Base-by-base conservation (phyloP, 2,113 vertebrate species). In the Cyprinodon tularosa region DNA sequence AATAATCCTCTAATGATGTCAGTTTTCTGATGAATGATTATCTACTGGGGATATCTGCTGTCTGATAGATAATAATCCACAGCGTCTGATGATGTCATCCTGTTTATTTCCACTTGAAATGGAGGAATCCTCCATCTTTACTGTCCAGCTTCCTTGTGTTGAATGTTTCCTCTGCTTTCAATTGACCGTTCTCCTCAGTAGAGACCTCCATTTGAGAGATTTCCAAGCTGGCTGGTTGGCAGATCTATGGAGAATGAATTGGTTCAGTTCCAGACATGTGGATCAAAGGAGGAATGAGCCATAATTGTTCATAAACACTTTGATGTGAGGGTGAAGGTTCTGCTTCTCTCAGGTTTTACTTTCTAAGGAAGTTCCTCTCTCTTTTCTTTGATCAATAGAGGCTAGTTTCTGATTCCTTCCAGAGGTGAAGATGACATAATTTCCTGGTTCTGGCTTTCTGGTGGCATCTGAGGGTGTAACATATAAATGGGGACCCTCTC, bases 121-220 rank as follows among this genome's bases (percentile, higher is more conserved):
- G 11, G 6, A 50, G 0, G 62, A 40, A 47, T 22, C 68, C 17
- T 38, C 12, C 15, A 12, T 37, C 13, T 29, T 48, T 44, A 66
- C 4, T 4, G 13, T 42, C 3, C 36, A 57, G 10, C 38, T 57
- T 60, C 37, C 1, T 29, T 15, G 44, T 44, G 62, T 69, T 71
- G 62, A 77, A 42, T 77, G 12, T 69, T 22, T 62, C 45, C 45
- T 57, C 67, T 0, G 29, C 13, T 37, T 62, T 80, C 50, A 12
- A 0, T 37, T 61, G 5, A 50, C 44, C 17, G 48, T 78, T 76
- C 78, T 80, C 68, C 64, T 70, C 62, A 44, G 65, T 38, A 63
- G 81, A 73, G 62, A 74, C 67, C 72, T 77, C 72, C 86, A 87
- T 88, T 67, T 82, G 37, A 81, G 74, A 83, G 77, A 69, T 66